Conservation (phyloP, 64 coral and sea anemone species). For the Actinia tenebrosa region DNA sequence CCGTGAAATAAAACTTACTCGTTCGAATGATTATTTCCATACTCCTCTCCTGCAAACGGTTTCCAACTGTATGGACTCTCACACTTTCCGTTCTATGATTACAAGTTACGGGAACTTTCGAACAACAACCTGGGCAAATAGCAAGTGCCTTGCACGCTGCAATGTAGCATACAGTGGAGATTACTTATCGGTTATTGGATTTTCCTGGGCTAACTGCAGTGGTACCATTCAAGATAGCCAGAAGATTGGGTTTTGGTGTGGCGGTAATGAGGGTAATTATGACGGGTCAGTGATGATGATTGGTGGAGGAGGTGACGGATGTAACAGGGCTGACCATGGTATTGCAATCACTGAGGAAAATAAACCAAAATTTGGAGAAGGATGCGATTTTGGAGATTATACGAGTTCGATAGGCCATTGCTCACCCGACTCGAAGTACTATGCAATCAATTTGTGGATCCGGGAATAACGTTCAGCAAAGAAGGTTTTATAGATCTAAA, state of each 20-base stretch:
- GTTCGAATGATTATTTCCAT: constrained; percentile 30
- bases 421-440: not conserved
- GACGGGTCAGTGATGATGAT: constrained; percentile 43
- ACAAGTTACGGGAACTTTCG: constrained; percentile 5
- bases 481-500: too few species aligned
- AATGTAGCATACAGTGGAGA: constrained; percentile 5
- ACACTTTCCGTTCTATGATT: constrained; percentile 5
- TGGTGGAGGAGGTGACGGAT: constrained; percentile 12
- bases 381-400: constrained; percentile 25
- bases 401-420: not conserved
- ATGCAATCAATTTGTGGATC: constrained; percentile 9
- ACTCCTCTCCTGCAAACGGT: constrained; percentile 21
- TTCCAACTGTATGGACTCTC: not conserved
- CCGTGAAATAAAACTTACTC: constrained; percentile 45
- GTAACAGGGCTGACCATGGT: constrained; percentile 19
- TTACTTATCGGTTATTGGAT: not conserved
- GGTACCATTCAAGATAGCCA: constrained; percentile 22
- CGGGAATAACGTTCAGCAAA: not conserved
- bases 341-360: constrained; percentile 8
- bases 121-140: not conserved
- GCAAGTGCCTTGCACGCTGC: constrained; percentile 15
- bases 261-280: not conserved
- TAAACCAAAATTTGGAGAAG: not conserved
- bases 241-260: constrained; percentile 39
- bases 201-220: not conserved